Percentiles rank a stretch among this genome's conserved stretches.
These are phyloP conservation scores for Eulemur macaco DNA, from an alignment of 2,113 vertebrate genomes.

Conservation along the genomic window DNA sequence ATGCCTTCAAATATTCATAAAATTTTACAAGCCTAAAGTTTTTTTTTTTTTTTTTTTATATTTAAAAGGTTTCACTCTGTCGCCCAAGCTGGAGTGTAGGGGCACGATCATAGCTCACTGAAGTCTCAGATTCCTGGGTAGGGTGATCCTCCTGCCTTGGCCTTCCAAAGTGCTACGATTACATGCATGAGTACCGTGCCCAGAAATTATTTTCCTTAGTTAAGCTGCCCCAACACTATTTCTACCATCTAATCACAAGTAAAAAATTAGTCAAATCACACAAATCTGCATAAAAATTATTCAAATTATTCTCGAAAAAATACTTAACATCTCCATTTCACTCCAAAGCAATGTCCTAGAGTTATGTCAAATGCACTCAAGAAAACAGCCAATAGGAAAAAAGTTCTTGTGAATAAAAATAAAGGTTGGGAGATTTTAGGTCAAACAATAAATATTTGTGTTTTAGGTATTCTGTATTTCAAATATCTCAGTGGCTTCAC, in stretches of 20 bases:
- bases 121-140: too few species aligned
- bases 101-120: too few species aligned
- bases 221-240: conserved; percentile 1
- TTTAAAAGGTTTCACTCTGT: too few species aligned
- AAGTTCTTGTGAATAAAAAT: background rate
- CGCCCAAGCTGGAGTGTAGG: too few species aligned
- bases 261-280: background rate
- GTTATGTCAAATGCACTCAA: background rate
- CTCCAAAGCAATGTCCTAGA: conserved; percentile 8
- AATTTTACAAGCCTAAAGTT: background rate
- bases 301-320: conserved; percentile 26
- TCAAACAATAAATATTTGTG: background rate
- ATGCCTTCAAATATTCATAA: background rate
- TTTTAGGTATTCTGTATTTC: background rate
- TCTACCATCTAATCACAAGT: background rate
- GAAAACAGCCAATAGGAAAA: background rate
- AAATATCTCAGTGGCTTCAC: background rate
- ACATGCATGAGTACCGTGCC: too few species aligned
- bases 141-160: too few species aligned
- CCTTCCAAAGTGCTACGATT: too few species aligned
- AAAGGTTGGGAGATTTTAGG: background rate
- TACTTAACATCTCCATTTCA: background rate
- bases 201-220: conserved; percentile 9
- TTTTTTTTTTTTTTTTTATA: too few species aligned
- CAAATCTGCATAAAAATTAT: background rate